Evolutionary conservation across 2,888 invertebrate genomes (phyloP), one percentile per base, ranked within the genome.

Genomic region (Plebejus argus): DNA sequence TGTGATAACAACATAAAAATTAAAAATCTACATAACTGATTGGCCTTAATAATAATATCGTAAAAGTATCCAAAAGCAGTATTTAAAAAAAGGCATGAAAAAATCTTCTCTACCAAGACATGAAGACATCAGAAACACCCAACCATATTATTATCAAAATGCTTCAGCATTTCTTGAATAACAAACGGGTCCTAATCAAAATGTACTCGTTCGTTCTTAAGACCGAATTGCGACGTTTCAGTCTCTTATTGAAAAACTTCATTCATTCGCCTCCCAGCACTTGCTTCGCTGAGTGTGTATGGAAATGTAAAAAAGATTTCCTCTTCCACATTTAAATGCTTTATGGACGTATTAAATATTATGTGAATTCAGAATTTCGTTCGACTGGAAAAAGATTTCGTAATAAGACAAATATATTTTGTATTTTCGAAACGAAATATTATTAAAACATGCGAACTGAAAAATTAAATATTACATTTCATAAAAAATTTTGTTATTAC

Each of bases 181-280:
- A 74, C 74, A 74, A 53, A 74, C 45, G 74, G 28, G 6, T 53
- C 74, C 49, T 74, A 53, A 74, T 74, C 49, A 71, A 71, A 71
- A 71, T 39, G 66, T 66, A 66, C 66, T 66, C 66, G 66, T 72
- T 72, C 72, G 20, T 74, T 53, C 74, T 74, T 53, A 49, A 49
- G 74, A 74, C 53, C 74, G 49, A 74, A 74, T 74, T 74, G 74
- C 45, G 74, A 28, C 74, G 53, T 74, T 87, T 83, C 82, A 82
- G 83, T 86, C 85, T 85, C 85, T 87, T 90, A 90, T 91, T 91
- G 89, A 88, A 88, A 89, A 89, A 88, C 87, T 87, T 89, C 85
- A 86, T 89, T 88, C 83, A 86, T 79, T 81, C 79, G 78, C 79
- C 78, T 79, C 80, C 78, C 79, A 78, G 78, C 78, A 78, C 78